A percentile compares a stretch with the other conserved stretches of the same genome.
Conservation (phyloP, 2,888 invertebrate species). For the Scelioninae gen. 2 region DNA sequence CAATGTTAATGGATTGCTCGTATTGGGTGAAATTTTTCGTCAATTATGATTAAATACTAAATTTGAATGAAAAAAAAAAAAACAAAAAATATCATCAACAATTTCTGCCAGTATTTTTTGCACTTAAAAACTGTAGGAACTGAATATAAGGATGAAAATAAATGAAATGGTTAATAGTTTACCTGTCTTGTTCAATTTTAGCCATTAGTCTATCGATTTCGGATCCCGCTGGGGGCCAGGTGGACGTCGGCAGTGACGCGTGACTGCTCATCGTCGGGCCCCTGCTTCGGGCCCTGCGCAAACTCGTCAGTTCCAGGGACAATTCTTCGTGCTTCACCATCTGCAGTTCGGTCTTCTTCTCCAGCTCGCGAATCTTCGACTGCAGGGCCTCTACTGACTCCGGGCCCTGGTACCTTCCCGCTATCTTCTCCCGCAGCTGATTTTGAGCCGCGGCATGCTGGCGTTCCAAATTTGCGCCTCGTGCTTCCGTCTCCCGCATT, state of each 20-base stretch:
- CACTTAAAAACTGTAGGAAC: no score
- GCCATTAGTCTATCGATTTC: conserved; percentile 97
- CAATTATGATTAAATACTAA: no score
- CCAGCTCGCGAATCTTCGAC: conserved; percentile 90
- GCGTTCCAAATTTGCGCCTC: conserved; percentile 85
- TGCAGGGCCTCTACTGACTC: conserved; percentile 85
- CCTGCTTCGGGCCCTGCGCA: conserved; percentile 78
- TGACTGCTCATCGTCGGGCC: conserved; percentile 73
- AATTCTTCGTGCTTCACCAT: conserved; percentile 89
- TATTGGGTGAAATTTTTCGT: no score
- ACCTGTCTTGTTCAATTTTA: conserved; percentile 88
- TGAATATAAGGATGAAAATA: no score
- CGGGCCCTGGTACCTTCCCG: conserved; percentile 78
- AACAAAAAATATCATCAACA: no score
- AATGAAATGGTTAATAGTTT: no score
- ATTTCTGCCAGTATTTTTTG: no score
- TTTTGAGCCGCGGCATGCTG: conserved; percentile 87
- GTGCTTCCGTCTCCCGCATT: conserved; percentile 87
- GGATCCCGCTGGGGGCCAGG: conserved; percentile 78
- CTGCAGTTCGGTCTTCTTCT: conserved; percentile 89
- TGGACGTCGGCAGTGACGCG: conserved; percentile 74
- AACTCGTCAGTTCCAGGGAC: conserved; percentile 88
- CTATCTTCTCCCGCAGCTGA: conserved; percentile 78
- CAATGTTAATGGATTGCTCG: no score
- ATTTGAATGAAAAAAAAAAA: no score